Evolutionary conservation across 2,797 vertebrate species (phyloP).

Genomic region (Artibeus jamaicensis): DNA sequence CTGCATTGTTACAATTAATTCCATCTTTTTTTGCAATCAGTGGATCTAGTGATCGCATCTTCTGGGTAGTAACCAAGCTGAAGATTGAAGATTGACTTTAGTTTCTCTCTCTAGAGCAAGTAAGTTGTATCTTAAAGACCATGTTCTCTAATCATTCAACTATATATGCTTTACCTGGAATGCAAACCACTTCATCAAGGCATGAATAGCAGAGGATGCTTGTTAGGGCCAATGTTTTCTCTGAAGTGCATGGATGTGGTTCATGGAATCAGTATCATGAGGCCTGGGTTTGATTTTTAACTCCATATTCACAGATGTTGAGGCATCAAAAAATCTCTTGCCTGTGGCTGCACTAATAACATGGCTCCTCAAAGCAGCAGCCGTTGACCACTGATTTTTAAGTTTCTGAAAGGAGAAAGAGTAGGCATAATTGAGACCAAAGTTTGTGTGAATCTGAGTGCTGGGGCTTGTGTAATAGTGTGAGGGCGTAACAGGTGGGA

Average conservation of each 20-base stretch:
- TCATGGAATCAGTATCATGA: background rate
- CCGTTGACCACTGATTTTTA: background rate
- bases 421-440: background rate
- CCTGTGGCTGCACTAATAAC: background rate
- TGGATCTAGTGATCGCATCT: background rate
- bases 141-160: background rate
- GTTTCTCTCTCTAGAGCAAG: background rate
- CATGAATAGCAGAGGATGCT: background rate
- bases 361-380: background rate
- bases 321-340: background rate
- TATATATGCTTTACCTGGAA: background rate
- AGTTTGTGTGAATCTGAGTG: background rate
- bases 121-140: constrained; percentile 16
- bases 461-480: background rate
- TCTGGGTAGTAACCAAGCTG: constrained; percentile 27
- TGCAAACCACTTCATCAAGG: background rate
- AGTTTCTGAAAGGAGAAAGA: background rate
- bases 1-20: constrained; percentile 21
- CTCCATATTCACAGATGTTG: background rate
- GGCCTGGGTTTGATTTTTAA: background rate
- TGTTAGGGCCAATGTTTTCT: background rate
- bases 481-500: background rate
- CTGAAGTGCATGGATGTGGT: background rate
- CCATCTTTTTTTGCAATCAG: constrained; percentile 13
- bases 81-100: constrained; percentile 17